A percentile compares a stretch with the other conserved stretches of the same genome.
These are phyloP conservation scores for Pangasianodon gigas DNA, from an alignment of 2,113 vertebrate species.

Conservation along the genomic window DNA sequence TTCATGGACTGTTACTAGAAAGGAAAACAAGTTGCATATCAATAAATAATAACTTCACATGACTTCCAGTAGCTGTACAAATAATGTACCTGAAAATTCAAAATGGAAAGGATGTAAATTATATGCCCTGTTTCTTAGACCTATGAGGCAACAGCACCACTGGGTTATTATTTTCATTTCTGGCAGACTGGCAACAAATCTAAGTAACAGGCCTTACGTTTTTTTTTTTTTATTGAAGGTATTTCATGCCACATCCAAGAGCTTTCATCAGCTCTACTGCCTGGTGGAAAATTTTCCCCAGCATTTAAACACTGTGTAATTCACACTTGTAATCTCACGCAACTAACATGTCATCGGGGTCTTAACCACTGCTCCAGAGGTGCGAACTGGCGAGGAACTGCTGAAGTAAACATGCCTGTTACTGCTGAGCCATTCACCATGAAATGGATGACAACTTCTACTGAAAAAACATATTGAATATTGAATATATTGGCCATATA, in stretches of 20 bases:
- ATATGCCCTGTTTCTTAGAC: background rate
- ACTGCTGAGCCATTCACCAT: background rate
- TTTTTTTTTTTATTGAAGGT: background rate
- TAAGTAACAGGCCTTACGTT: background rate
- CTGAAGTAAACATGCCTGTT: background rate
- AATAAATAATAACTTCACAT: background rate
- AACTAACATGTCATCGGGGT: background rate
- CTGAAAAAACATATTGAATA: background rate
- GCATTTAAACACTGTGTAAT: background rate
- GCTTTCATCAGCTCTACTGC: background rate
- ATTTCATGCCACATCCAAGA: background rate
- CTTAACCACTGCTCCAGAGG: background rate
- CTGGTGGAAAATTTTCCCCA: background rate
- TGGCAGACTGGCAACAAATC: background rate
- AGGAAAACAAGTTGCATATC: constrained; percentile 3
- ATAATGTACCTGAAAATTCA: background rate
- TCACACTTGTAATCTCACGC: background rate
- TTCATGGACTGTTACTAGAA: constrained; percentile 12
- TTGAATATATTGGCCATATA: background rate
- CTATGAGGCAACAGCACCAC: background rate
- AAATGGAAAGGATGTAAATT: background rate
- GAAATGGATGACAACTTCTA: background rate
- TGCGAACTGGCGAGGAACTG: background rate
- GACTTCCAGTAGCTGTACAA: background rate
- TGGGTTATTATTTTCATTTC: background rate